Conservation (phyloP, 2,113 vertebrate genomes). For the Andinoacara biseriatus region DNA sequence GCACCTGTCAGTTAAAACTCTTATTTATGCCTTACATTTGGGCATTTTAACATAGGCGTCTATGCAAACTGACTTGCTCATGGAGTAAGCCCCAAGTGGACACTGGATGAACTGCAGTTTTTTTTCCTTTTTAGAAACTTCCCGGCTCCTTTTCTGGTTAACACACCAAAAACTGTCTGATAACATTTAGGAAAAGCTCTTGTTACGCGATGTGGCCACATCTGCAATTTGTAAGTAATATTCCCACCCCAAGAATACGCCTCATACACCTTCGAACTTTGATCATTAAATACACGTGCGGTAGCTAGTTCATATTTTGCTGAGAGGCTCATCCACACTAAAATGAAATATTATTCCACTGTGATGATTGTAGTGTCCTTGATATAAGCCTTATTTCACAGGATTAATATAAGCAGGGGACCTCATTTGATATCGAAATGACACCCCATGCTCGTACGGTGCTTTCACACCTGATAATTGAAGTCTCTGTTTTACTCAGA, state of each 20-base stretch:
- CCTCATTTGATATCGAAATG: background rate
- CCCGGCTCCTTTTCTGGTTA: background rate
- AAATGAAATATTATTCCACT: background rate
- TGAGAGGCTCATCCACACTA: background rate
- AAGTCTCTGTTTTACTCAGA: background rate
- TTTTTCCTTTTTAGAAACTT: background rate
- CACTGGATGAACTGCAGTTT: background rate
- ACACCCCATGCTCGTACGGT: background rate
- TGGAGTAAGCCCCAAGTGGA: background rate
- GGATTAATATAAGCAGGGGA: background rate
- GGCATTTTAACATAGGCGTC: background rate
- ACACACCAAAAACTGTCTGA: background rate
- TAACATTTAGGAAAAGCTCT: background rate
- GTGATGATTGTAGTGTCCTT: background rate
- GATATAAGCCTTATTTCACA: background rate
- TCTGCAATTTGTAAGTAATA: too few species aligned
- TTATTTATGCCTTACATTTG: background rate
- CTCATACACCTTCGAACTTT: too few species aligned
- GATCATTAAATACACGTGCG: background rate
- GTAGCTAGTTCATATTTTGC: background rate
- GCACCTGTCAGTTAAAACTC: background rate
- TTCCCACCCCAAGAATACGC: background rate
- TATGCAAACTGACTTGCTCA: background rate
- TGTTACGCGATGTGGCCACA: background rate
- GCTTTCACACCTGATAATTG: background rate